Evolutionary conservation across 1,140 invertebrate genomes (phyloP).

Genomic region (Drosophila bifasciata): DNA sequence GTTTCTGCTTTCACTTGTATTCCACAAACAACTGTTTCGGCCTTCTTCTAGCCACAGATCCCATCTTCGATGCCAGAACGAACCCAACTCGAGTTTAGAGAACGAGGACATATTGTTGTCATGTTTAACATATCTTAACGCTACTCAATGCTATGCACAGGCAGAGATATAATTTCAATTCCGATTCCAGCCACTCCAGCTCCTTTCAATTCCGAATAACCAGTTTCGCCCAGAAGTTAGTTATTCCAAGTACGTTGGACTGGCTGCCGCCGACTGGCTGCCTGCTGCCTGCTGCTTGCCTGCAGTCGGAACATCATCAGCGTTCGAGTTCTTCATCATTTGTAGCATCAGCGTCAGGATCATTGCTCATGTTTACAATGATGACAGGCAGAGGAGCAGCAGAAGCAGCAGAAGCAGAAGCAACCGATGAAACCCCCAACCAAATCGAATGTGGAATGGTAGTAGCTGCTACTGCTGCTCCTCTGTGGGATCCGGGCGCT

Average conservation of each 20-base stretch:
- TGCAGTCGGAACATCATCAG: constrained; percentile 62
- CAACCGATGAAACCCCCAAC: constrained; percentile 11
- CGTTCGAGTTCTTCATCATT: constrained; percentile 83
- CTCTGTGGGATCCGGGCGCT: constrained; percentile 30
- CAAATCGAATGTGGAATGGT: constrained; percentile 18
- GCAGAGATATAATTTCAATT: constrained; percentile 32
- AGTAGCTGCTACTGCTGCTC: constrained; percentile 5
- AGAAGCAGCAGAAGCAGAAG: constrained; percentile 27
- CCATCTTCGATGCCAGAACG: neutral
- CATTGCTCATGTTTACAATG: constrained; percentile 84
- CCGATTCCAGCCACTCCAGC: constrained; percentile 11
- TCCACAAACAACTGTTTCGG: no score
- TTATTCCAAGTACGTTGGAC: constrained; percentile 20
- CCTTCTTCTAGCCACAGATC: neutral
- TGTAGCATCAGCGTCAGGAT: constrained; percentile 84
- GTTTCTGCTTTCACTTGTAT: no score
- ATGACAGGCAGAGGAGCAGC: constrained; percentile 61
- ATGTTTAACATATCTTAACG: constrained; percentile 83
- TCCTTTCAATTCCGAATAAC: constrained; percentile 28
- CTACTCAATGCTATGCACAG: constrained; percentile 68
- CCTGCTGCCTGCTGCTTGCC: constrained; percentile 12
- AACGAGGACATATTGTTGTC: constrained; percentile 78
- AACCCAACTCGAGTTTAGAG: constrained; percentile 46
- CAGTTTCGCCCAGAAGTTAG: constrained; percentile 30
- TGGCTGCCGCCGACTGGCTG: neutral